Evolutionary conservation across 1,140 invertebrate species (phyloP), one percentile per base, ranked within the genome.

Genomic region (Papilio dardanus): DNA sequence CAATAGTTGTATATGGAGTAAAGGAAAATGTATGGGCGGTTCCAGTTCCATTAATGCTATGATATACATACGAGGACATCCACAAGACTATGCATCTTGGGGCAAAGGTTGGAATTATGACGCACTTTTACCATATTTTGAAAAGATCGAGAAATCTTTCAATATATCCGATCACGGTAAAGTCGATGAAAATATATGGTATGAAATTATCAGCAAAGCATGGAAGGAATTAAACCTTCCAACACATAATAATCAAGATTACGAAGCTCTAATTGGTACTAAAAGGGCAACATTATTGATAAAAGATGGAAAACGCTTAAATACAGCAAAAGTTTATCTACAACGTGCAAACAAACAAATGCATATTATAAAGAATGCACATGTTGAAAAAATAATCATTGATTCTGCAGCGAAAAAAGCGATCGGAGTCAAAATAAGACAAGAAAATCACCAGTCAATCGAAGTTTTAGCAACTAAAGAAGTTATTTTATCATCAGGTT

Each of bases 11-110:
- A 93, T 92, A 74, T 96, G 96, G 96, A 94, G 95, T 0, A 95
- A 95, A 74, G 97, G 96, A 0, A 96, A 95, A 83, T 95, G 94
- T 8, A 83, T 97, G 5, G 98, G 98, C 2, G 98, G 98, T 1
- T 95, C 95, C 12, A 96, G 96, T 1, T 95, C 95, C 0, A 95
- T 97, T 16, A 98, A 98, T 90, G 97, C 95, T 2, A 97, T 98
- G 97, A 89, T 97, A 1, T 97, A 97, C 84, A 90, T 97, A 0
- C 93, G 96, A 74, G 97, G 97, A 0, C 96, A 96, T 85, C 92
- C 94, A 6, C 83, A 83, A 65, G 95, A 96, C 79, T 97, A 95
- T 83, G 93, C 96, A 78, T 79, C 94, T 24, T 97, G 97, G 96
- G 94, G 94, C 74, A 81, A 80, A 35, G 94, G 94, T 37, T 95